phyloP scores from a whole-genome alignment of 1,140 invertebrate species.

The Eurosta solidaginis region DNA sequence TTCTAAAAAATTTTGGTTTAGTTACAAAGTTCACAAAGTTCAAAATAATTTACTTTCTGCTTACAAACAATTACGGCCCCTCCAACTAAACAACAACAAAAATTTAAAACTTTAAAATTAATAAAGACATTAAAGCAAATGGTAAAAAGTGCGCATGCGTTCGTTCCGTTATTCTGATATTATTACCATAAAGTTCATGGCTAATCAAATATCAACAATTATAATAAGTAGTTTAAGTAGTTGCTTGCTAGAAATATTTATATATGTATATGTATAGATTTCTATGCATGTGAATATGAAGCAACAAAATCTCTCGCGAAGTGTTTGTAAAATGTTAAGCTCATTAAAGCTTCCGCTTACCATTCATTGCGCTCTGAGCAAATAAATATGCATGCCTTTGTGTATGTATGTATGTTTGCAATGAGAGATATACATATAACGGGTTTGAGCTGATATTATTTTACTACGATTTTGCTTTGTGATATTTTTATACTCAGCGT shows the following conservation, averaged over 20 bases:
- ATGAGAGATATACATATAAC: no score
- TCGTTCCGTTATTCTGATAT: neutral
- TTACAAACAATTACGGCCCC: neutral
- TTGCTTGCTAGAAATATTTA: neutral
- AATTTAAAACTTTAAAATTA: neutral
- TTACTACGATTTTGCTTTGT: no score
- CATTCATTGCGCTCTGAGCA: no score
- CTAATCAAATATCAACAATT: neutral
- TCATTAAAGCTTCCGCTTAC: no score
- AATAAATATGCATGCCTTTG: no score
- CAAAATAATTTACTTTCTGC: neutral
- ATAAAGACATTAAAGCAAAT: neutral
- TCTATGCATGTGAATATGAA: no score
- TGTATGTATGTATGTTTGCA: no score
- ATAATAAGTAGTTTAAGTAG: neutral
- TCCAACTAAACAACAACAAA: neutral
- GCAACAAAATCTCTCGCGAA: no score
- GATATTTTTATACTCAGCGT: no score
- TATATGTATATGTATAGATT: neutral
- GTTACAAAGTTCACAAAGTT: neutral
- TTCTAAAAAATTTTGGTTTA: neutral
- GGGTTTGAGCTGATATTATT: no score
- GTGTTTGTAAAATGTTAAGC: no score
- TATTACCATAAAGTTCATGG: neutral
- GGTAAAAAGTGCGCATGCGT: neutral